Conservation (phyloP, 92 coral and sea anemone species). For the Actinostola sp. region DNA sequence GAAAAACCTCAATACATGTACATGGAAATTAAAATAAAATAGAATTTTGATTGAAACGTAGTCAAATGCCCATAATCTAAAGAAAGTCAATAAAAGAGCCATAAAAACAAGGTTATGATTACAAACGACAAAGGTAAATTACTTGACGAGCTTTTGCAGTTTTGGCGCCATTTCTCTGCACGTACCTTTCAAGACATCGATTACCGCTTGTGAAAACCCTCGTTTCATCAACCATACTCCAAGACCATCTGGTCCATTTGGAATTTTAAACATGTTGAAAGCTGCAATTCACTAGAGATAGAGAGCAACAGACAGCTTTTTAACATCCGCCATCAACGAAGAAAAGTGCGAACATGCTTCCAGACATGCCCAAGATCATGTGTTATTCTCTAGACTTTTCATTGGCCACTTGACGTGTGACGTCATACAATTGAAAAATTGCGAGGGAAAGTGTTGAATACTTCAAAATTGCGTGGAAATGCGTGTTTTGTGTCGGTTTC, state of each 20-base stretch:
- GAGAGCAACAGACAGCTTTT: not conserved
- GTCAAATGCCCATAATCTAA: no score
- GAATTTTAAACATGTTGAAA: not conserved
- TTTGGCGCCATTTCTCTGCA: no score
- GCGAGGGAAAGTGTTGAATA: not conserved
- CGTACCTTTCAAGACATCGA: not conserved
- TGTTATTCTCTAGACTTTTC: no score
- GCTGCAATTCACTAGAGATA: not conserved
- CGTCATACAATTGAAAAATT: not conserved
- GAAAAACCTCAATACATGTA: no score
- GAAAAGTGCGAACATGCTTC: no score
- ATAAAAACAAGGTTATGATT: no score
- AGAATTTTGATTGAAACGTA: no score
- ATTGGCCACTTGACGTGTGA: not conserved
- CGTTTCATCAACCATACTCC: not conserved
- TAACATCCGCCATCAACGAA: not conserved
- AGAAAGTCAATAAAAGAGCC: no score
- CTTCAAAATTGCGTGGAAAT: not conserved
- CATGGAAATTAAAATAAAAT: no score
- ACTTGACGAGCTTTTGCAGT: no score
- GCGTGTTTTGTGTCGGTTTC: conserved; percentile 2
- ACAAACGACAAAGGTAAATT: no score
- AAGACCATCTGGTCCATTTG: not conserved
- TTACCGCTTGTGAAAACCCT: not conserved
- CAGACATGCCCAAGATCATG: no score